Percentiles rank a stretch among this genome's conserved stretches.
Conservation (phyloP, 2,797 vertebrate genomes). For the Hyperoplus lanceolatus region DNA sequence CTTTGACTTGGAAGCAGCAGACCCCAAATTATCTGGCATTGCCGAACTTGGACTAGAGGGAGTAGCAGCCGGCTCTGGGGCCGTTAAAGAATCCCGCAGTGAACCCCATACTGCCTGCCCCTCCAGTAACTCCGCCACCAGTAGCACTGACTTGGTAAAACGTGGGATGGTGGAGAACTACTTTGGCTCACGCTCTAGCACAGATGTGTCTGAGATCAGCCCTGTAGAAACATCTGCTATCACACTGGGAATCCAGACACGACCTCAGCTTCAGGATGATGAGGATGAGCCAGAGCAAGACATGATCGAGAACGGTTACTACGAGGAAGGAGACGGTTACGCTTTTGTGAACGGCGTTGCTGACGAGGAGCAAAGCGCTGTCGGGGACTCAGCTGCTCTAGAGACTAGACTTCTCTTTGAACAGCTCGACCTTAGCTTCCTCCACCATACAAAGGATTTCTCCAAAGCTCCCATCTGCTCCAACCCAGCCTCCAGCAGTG, state of each 20-base stretch:
- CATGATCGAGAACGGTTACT: constrained; percentile 98
- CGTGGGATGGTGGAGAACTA: constrained; percentile 98
- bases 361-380: constrained; percentile 79
- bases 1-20: constrained; percentile 52
- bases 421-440: constrained; percentile 82
- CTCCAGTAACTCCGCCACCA: constrained; percentile 87
- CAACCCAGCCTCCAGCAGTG: constrained; percentile 83
- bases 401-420: constrained; percentile 78
- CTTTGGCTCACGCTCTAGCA: constrained; percentile 93
- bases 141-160: constrained; percentile 94
- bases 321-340: constrained; percentile 91
- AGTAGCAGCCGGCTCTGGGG: constrained; percentile 54
- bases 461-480: constrained; percentile 87
- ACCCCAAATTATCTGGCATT: constrained; percentile 69
- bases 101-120: constrained; percentile 83
- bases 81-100: constrained; percentile 68
- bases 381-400: constrained; percentile 66
- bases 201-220: constrained; percentile 90
- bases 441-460: constrained; percentile 82
- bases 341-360: constrained; percentile 85
- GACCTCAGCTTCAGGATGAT: constrained; percentile 59
- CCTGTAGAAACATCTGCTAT: constrained; percentile 85
- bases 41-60: constrained; percentile 66
- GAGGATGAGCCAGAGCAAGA: constrained; percentile 89
- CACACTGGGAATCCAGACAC: constrained; percentile 83